phyloP scores from a whole-genome alignment of 2,797 vertebrate species.

The Todus mexicanus region DNA sequence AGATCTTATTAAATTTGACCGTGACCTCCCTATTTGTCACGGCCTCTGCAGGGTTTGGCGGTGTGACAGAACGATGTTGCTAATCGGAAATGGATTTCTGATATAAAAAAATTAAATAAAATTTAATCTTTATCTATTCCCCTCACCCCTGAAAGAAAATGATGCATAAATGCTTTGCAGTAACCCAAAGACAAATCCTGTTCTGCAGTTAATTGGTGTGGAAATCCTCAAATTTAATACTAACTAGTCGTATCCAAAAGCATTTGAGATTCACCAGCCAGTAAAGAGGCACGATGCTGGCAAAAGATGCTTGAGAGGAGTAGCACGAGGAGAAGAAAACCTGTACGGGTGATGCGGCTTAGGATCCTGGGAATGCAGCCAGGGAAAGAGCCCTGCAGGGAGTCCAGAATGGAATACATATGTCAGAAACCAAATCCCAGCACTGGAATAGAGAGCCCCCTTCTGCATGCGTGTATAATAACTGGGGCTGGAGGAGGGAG shows the following conservation, averaged over 20 bases:
- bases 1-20: conserved; percentile 48
- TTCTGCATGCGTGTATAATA: conserved; percentile 3
- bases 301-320: neutral
- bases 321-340: neutral
- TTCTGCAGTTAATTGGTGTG: neutral
- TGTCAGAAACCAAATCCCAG: neutral
- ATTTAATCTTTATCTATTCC: neutral
- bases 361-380: conserved; percentile 49
- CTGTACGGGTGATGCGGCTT: conserved; percentile 14
- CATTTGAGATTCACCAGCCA: neutral
- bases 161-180: neutral
- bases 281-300: neutral
- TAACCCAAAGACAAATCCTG: neutral
- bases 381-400: conserved; percentile 39
- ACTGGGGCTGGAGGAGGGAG: neutral
- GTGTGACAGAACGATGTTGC: neutral
- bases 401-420: neutral
- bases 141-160: neutral
- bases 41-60: conserved; percentile 19
- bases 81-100: neutral
- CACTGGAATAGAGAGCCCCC: conserved; percentile 34
- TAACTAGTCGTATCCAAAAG: neutral
- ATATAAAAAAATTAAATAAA: neutral
- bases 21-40: conserved; percentile 32
- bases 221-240: neutral